phyloP scores from a whole-genome alignment of 2,113 vertebrate genomes.

The Mesitornis unicolor region DNA sequence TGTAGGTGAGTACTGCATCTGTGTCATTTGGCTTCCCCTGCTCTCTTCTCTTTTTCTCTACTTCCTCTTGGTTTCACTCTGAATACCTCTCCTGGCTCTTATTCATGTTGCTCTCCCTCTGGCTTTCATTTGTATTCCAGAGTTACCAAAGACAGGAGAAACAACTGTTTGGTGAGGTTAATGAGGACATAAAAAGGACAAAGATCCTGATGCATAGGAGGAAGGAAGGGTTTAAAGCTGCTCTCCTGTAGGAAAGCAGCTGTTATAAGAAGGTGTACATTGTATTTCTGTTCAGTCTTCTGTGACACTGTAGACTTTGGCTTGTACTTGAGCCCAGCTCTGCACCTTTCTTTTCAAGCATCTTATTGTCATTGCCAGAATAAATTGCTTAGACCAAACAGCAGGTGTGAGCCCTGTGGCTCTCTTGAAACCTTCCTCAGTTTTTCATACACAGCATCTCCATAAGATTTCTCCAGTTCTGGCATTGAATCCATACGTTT shows the following conservation, averaged over 20 bases:
- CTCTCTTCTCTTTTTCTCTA: not conserved
- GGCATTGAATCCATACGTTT: not conserved
- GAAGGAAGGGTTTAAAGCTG: not conserved
- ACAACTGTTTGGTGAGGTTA: not conserved
- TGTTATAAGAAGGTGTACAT: not conserved
- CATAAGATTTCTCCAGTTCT: not conserved
- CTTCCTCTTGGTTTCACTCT: not conserved
- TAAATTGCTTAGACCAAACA: not conserved
- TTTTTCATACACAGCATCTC: not conserved
- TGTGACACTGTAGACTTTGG: not conserved
- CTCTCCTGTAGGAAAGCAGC: not conserved
- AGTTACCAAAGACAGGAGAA: not conserved
- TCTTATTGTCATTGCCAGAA: not conserved
- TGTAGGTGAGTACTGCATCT: not conserved
- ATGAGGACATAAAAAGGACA: not conserved
- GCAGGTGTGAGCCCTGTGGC: not conserved
- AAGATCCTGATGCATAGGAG: not conserved
- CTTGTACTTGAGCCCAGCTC: not conserved
- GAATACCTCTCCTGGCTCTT: not conserved
- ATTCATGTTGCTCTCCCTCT: not conserved
- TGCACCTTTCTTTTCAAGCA: not conserved
- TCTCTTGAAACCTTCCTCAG: not conserved
- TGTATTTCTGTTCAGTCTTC: not conserved
- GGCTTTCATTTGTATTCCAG: conserved; percentile 8
- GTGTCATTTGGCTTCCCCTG: not conserved